Evolutionary conservation across 2,113 vertebrate species (phyloP), one percentile per base, ranked within the genome.

Genomic region (Rhombomys opimus): DNA sequence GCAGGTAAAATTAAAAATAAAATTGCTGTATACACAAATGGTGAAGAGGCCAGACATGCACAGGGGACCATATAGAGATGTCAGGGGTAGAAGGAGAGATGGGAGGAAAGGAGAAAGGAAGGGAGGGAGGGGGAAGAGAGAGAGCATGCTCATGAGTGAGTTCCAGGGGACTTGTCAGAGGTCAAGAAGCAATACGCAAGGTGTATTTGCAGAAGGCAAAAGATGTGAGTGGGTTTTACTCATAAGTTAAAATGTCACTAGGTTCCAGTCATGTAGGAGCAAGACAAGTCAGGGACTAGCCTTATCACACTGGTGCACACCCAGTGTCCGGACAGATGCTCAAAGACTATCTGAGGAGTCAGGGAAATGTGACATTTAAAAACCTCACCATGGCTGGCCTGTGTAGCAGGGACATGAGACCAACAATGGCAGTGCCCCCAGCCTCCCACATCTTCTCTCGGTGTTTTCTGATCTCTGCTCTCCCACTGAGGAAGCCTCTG

Each of bases 1-100:
- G 30, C 23, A 9, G 2, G 2, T 61, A 25, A 9, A 54, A 14
- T 8, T 1, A 35, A 73, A 25, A 35, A 46, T 46, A 46, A 12
- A 9, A 23, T 18, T 11, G 2, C 73, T 5, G 4, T 13, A 7
- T 9, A 20, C 7, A 2, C 22, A 32, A n/a, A 25, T 18, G 46
- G 59, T 18, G 35, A 52, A 67, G 59, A 70, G 38, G 12, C 5
- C 35, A 4, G 23, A 11, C 59, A 63, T 70, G 70, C 0, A 7
- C 3, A 1, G 17, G 52, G 68, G 65, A 7, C 11, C 67, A 27
- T 12, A 0, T 0, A 18, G 41, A 17, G n/a, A 30, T 9, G 2
- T 35, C 22, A 35, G 32, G 3, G 30, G 38, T 14, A 22, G 35
- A 0, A 25, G 32, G 23, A 5, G 3, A 52, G 75, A 2, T 17